phyloP scores from a whole-genome alignment of 2,888 invertebrate species.

The Icerya purchasi region DNA sequence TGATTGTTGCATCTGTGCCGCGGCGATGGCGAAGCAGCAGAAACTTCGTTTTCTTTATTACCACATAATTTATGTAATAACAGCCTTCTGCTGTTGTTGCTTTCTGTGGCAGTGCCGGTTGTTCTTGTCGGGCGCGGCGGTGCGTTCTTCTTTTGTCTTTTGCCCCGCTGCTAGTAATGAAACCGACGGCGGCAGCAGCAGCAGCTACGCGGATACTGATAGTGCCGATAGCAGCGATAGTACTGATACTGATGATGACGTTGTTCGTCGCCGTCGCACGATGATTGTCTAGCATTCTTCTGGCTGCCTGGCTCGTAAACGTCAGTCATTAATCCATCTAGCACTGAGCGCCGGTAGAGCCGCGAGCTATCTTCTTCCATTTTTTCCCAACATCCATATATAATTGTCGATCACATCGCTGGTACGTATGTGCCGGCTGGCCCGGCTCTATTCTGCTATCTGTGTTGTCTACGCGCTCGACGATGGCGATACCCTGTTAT shows the following conservation, averaged over 20 bases:
- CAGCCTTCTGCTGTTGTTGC: not conserved
- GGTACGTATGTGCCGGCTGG: too few relatives aligned
- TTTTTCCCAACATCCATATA: too few relatives aligned
- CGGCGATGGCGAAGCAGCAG: not conserved
- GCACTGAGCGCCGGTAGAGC: too few relatives aligned
- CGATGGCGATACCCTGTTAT: too few relatives aligned
- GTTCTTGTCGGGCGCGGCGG: not conserved
- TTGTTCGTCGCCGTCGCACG: not conserved
- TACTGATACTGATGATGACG: too few relatives aligned
- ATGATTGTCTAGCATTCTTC: not conserved
- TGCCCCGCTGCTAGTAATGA: conserved; percentile 11
- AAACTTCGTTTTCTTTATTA: conserved; percentile 2
- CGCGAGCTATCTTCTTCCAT: too few relatives aligned
- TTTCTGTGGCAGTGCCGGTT: not conserved
- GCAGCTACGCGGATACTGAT: conserved; percentile 7
- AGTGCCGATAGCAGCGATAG: too few relatives aligned
- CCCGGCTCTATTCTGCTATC: too few relatives aligned
- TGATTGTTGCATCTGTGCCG: not conserved
- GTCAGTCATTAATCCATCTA: not conserved
- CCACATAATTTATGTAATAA: not conserved
- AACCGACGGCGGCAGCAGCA: not conserved
- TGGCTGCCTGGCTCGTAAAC: not conserved
- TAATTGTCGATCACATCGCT: too few relatives aligned
- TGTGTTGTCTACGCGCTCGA: too few relatives aligned
- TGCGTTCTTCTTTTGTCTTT: too few relatives aligned